These are phyloP conservation scores for Paraescarpia echinospica DNA, from an alignment of 1,140 invertebrate species.

Conservation along the genomic window DNA sequence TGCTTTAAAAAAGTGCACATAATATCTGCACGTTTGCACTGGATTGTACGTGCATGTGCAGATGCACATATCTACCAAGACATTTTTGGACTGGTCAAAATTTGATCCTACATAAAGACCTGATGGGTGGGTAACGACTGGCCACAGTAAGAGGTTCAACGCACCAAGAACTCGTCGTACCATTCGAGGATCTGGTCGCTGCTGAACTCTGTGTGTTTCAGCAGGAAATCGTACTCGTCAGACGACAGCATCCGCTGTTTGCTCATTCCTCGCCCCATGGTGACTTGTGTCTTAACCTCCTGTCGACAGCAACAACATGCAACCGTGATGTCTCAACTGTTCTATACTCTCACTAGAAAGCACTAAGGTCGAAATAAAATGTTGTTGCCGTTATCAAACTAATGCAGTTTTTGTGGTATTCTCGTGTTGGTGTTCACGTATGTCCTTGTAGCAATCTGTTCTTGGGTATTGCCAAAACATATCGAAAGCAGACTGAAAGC, in stretches of 20 bases:
- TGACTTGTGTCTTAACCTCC: not conserved
- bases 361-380: not conserved
- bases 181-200: conserved; percentile 58
- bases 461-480: no score
- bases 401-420: no score
- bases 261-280: conserved; percentile 19
- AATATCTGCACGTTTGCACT: no score
- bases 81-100: no score
- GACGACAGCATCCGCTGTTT: conserved; percentile 34
- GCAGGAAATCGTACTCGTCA: conserved; percentile 56
- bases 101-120: no score
- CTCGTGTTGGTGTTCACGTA: no score
- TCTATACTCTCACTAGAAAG: not conserved
- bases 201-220: conserved; percentile 57
- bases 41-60: no score
- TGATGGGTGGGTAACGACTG: not conserved
- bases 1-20: no score
- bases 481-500: not conserved
- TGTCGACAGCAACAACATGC: not conserved
- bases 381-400: no score
- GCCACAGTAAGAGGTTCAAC: not conserved
- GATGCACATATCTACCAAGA: no score
- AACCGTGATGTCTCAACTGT: not conserved
- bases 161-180: conserved; percentile 60
- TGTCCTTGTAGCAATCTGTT: no score